Percentiles rank a stretch among this genome's conserved stretches.
phyloP scores from a whole-genome alignment of 2,888 invertebrate genomes.

The Xylocampa areola region DNA sequence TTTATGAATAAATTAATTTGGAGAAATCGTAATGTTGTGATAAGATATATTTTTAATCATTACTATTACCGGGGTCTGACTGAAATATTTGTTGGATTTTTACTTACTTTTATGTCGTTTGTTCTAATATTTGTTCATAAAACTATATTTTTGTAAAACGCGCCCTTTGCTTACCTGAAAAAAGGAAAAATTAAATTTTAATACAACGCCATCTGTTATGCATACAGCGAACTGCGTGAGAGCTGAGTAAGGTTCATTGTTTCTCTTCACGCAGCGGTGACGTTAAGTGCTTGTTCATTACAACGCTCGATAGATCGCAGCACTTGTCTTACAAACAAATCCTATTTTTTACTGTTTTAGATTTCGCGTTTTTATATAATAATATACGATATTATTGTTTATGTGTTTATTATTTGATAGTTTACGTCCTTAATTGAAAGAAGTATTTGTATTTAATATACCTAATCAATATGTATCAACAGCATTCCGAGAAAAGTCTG shows the following conservation, averaged over 20 bases:
- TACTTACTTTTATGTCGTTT: too few relatives aligned
- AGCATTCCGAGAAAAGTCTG: too few relatives aligned
- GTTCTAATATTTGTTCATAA: too few relatives aligned
- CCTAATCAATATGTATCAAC: too few relatives aligned
- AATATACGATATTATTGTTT: too few relatives aligned
- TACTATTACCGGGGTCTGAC: background rate
- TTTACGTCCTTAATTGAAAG: too few relatives aligned
- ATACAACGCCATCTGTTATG: slow-evolving; percentile 65
- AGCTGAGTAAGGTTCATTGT: slow-evolving; percentile 25
- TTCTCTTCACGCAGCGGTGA: slow-evolving; percentile 16
- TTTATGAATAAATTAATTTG: slow-evolving; percentile 26
- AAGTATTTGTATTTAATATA: too few relatives aligned
- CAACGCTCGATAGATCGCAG: slow-evolving; percentile 56
- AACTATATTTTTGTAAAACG: background rate
- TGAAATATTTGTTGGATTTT: too few relatives aligned
- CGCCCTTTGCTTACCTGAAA: slow-evolving; percentile 63
- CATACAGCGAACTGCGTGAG: slow-evolving; percentile 43
- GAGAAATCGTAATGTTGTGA: slow-evolving; percentile 36
- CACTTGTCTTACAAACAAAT: slow-evolving; percentile 23
- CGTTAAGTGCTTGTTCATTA: slow-evolving; percentile 20
- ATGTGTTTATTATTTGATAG: too few relatives aligned
- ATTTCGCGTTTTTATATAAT: too few relatives aligned
- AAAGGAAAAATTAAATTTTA: slow-evolving; percentile 11
- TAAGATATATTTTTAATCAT: slow-evolving; percentile 39
- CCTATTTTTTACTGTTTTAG: background rate